Evolutionary conservation across 2,888 invertebrate species (phyloP), one percentile per base, ranked within the genome.

Genomic region (Dexiosoma caninum): DNA sequence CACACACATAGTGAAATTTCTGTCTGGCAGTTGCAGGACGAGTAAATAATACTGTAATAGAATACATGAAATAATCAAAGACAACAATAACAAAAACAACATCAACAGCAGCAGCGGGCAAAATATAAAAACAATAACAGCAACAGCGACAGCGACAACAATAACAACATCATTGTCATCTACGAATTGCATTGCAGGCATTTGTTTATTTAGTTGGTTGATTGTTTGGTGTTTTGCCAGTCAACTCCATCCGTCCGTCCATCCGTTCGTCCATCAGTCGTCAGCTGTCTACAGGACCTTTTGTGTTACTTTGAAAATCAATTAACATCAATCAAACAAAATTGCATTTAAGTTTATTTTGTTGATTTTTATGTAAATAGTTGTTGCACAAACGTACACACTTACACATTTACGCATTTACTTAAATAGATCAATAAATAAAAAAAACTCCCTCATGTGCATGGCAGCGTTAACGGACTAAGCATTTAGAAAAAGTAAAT

Each of bases 321-420:
- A 89, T 89, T 89, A 89, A 89, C 89, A 89, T 89, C 89, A 89
- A 81, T 89, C 89, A 89, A 89, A 89, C 87, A 89, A 87, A 84
- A 85, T 57, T 78, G 57, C 42, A 42, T 64, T 77, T 70, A 59
- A 77, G 64, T 77, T 77, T 55, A 78, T 78, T 78, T 78, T 78
- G 71, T 78, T 78, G 55, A 77, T 77, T 77, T 71, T 78, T 71
- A 64, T 70, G 77, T 78, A 78, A 78, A 71, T 78, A 78, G 64
- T 64, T 70, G 69, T 55, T 57, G 57, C 32, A 64, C 40, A 55
- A 53, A 44, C 19, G 14, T 27, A 10, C 35, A 35, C 1, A 42
- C 30, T 7, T 6, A n/a, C 32, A 42, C 3, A 4, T 35, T 10
- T 40, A 74, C 64, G 66, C 74, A 74, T 46, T 49, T 46, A 6